Base-by-base conservation (phyloP, 2,113 vertebrate genomes). In the Solea senegalensis region DNA sequence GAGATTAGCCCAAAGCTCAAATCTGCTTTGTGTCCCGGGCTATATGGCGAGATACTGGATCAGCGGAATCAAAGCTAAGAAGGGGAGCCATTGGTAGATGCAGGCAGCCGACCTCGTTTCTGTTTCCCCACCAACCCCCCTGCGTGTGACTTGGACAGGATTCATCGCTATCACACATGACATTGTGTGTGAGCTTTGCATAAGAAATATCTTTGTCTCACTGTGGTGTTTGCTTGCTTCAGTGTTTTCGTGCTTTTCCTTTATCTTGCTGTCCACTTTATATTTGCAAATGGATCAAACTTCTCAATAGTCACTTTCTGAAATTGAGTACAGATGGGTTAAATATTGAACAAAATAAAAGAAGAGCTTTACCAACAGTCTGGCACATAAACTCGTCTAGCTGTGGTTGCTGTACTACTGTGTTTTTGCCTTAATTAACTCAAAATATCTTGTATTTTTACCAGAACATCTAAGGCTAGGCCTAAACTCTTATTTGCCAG, bases 171-270 rank as follows among this genome's bases (percentile, higher is more conserved):
- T 93, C 92, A 92, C 91, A 91, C 90, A 88, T 90, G 87, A 92
- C 92, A 92, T 89, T 92, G 91, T 92, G 93, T 90, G 86, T 40
- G 39, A 92, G 93, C 92, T 94, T 93, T 93, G 91, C 92, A 94
- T 93, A 92, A 86, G 89, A 93, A 94, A 94, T 92, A 93, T 92
- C 91, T 93, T 93, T 93, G 92, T 94, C 90, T 92, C 87, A 65
- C 78, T 80, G 41, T 53, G 64, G 71, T 92, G 90, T 93, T 93
- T 91, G 89, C 90, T 85, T 76, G 82, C 84, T 80, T 78, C 74
- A 34, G 43, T 84, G 84, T 88, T 89, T 92, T 73, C 80, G 80
- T 88, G 83, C 81, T 83, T 90, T 80, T 74, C 86, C 79, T 93
- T 93, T 91, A 92, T 93, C 90, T 90, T 46, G 69, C 84, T 55